Conservation (phyloP, 2,113 vertebrate genomes). For the Sorex fumeus region DNA sequence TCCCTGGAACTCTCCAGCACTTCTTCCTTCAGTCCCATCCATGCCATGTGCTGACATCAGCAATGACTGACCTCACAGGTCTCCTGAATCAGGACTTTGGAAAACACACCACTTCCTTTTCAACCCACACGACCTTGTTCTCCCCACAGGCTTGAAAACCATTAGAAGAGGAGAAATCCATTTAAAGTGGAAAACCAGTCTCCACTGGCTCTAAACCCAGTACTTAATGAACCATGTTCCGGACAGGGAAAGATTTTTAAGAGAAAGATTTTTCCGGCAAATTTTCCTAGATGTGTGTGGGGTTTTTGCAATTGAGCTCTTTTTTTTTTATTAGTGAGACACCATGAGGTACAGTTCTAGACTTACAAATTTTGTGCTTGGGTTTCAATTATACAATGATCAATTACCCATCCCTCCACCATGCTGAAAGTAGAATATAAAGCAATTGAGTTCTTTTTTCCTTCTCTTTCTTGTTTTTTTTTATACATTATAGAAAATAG, state of each 20-base stretch:
- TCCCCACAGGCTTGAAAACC: slow-evolving; percentile 6
- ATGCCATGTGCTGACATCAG: slow-evolving; percentile 1
- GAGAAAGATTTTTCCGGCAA: slow-evolving; percentile 57
- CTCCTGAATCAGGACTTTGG: slow-evolving; percentile 1
- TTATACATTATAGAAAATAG: neutral
- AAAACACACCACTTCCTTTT: slow-evolving; percentile 66
- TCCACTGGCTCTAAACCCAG: slow-evolving; percentile 45
- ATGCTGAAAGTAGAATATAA: no score
- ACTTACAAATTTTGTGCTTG: no score
- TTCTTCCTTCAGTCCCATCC: slow-evolving; percentile 11
- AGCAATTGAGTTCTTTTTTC: no score
- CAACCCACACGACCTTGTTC: slow-evolving; percentile 68
- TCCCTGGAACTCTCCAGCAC: neutral
- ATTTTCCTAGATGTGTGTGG: slow-evolving; percentile 29
- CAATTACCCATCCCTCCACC: no score
- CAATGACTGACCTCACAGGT: neutral
- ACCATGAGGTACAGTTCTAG: no score
- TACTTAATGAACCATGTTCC: slow-evolving; percentile 59
- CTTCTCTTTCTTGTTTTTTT: neutral
- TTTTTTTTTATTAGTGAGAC: no score
- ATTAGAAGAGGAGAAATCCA: slow-evolving; percentile 7
- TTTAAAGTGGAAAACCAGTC: slow-evolving; percentile 74
- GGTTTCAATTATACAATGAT: no score
- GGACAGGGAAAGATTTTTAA: slow-evolving; percentile 60
- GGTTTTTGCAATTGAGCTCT: neutral